Conservation (phyloP, 2,113 vertebrate species). For the Saccopteryx leptura region DNA sequence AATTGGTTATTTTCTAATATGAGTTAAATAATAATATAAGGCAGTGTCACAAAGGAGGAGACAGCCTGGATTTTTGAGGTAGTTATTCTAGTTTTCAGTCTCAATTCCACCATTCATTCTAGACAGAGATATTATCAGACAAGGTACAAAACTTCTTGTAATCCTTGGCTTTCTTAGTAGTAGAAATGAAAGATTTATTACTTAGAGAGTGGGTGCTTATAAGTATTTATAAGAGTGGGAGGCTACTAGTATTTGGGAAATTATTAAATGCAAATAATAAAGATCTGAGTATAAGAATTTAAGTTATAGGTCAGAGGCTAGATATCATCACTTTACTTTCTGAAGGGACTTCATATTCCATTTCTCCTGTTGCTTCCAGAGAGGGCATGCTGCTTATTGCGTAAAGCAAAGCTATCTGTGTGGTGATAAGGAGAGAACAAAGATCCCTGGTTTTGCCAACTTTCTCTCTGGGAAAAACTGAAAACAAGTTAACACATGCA, state of each 20-base stretch:
- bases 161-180: background rate
- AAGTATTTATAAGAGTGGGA: background rate
- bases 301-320: constrained; percentile 26
- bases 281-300: background rate
- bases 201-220: background rate
- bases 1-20: constrained; percentile 4
- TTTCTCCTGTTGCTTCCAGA: background rate
- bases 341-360: background rate
- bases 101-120: background rate
- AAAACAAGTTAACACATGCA: constrained; percentile 35
- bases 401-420: background rate
- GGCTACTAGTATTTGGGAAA: background rate
- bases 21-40: background rate
- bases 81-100: background rate
- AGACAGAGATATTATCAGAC: background rate
- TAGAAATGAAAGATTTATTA: constrained; percentile 16
- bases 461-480: constrained; percentile 25
- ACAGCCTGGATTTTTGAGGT: background rate
- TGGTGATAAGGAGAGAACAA: background rate
- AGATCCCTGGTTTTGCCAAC: background rate
- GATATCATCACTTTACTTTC: background rate
- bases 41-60: background rate
- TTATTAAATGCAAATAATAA: constrained; percentile 44
- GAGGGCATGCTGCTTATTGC: background rate
- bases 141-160: background rate